Evolutionary conservation across 2,113 vertebrate species (phyloP).

Genomic region (Cheirogaleus medius): DNA sequence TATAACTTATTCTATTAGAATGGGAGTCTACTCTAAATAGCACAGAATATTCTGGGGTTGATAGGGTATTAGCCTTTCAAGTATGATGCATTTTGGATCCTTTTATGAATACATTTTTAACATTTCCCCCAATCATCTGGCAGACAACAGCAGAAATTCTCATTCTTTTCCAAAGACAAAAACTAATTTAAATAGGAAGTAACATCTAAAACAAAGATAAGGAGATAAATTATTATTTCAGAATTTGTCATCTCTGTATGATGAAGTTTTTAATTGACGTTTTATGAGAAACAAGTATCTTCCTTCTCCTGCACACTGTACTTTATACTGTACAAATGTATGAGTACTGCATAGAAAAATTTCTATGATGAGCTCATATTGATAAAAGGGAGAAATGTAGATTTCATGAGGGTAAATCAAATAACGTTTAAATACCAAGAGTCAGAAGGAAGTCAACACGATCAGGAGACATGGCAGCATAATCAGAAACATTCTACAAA

Average conservation of each 20-base stretch:
- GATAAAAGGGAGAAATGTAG: background rate
- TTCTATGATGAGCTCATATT: background rate
- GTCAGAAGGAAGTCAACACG: background rate
- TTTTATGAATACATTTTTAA: background rate
- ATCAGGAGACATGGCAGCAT: background rate
- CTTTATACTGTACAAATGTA: background rate
- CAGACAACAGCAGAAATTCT: background rate
- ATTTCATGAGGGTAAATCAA: background rate
- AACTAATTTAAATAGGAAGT: background rate
- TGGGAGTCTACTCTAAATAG: background rate
- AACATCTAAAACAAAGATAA: background rate
- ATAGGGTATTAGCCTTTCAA: background rate
- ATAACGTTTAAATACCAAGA: background rate
- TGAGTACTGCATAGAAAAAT: background rate
- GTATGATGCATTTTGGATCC: background rate
- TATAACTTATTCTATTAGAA: background rate
- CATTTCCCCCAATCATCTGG: background rate
- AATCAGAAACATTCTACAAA: background rate
- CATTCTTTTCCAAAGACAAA: background rate
- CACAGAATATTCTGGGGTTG: background rate
- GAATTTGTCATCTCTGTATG: background rate
- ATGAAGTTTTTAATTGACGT: background rate
- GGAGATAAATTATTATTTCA: background rate
- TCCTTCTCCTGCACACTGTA: background rate
- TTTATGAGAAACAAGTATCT: background rate